These are phyloP conservation scores for Desmophyllum pertusum DNA, from an alignment of 92 coral and sea anemone genomes.

Conservation along the genomic window DNA sequence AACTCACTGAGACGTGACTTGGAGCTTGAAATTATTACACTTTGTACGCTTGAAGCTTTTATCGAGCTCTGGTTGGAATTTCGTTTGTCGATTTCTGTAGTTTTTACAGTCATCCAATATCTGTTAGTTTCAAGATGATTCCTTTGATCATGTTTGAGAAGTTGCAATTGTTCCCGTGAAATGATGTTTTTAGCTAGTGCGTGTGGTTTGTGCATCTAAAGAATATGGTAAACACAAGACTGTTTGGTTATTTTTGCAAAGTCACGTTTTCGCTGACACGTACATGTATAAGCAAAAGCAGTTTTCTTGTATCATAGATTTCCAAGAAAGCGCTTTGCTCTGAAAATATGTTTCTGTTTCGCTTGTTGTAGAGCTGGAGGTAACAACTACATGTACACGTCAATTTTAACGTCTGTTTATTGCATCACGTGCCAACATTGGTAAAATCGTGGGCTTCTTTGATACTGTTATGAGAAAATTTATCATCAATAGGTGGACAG, in stretches of 20 bases:
- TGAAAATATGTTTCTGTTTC: neutral
- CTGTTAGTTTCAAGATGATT: neutral
- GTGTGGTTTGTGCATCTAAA: neutral
- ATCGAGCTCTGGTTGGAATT: too few relatives aligned
- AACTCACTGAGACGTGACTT: neutral
- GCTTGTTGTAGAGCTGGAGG: neutral
- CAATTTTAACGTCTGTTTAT: too few relatives aligned
- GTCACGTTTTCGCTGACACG: neutral
- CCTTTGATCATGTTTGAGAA: neutral
- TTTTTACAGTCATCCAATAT: neutral
- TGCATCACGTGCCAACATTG: too few relatives aligned
- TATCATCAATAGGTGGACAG: neutral
- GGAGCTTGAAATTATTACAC: neutral
- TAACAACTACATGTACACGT: neutral
- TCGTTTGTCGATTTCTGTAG: neutral
- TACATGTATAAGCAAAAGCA: neutral
- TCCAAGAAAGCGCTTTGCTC: neutral
- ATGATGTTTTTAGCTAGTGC: neutral
- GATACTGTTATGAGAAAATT: too few relatives aligned
- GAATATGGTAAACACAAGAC: neutral
- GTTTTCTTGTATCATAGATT: neutral
- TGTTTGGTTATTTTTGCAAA: neutral
- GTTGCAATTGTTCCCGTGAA: neutral
- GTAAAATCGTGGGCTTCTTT: too few relatives aligned
- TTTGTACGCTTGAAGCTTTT: neutral